Percentiles rank a stretch among this genome's conserved stretches.
These are phyloP conservation scores for Bryconaethiops microstoma DNA, from an alignment of 2,797 vertebrate genomes.

Conservation along the genomic window DNA sequence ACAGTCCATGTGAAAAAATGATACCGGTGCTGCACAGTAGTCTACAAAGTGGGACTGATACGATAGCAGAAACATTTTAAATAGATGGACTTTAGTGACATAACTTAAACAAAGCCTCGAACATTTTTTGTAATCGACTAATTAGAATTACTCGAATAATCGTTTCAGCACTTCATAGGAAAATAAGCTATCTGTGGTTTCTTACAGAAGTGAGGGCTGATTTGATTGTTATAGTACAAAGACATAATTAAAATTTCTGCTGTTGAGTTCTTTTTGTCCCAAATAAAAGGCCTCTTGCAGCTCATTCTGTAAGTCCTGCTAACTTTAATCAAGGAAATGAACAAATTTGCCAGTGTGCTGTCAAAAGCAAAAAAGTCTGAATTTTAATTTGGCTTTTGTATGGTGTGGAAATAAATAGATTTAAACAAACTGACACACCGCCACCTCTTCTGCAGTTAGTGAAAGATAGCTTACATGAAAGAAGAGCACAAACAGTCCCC, in stretches of 20 bases:
- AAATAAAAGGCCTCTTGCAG: neutral
- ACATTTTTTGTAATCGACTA: too few relatives aligned
- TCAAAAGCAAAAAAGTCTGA: slow-evolving; percentile 4
- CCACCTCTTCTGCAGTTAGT: neutral
- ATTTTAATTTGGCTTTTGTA: slow-evolving; percentile 29
- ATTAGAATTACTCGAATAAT: too few relatives aligned
- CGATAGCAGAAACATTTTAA: too few relatives aligned
- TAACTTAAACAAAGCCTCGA: too few relatives aligned
- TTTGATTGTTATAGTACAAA: neutral
- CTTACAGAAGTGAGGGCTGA: neutral
- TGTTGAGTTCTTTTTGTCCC: neutral
- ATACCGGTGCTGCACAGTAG: too few relatives aligned
- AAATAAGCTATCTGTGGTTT: neutral
- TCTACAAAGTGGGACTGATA: too few relatives aligned
- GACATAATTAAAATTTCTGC: neutral
- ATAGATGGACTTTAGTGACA: too few relatives aligned
- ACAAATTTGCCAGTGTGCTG: slow-evolving; percentile 13
- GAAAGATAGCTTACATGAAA: neutral
- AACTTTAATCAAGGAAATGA: slow-evolving; percentile 25
- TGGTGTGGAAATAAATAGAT: slow-evolving; percentile 13
- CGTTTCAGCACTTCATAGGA: too few relatives aligned
- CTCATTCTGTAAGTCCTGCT: neutral
- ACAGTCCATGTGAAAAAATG: too few relatives aligned
- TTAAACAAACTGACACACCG: slow-evolving; percentile 1
- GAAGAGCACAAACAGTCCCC: neutral